Evolutionary conservation across 92 coral and sea anemone species (phyloP), one percentile per base, ranked within the genome.

Genomic region (Epizoanthus rinbou): DNA sequence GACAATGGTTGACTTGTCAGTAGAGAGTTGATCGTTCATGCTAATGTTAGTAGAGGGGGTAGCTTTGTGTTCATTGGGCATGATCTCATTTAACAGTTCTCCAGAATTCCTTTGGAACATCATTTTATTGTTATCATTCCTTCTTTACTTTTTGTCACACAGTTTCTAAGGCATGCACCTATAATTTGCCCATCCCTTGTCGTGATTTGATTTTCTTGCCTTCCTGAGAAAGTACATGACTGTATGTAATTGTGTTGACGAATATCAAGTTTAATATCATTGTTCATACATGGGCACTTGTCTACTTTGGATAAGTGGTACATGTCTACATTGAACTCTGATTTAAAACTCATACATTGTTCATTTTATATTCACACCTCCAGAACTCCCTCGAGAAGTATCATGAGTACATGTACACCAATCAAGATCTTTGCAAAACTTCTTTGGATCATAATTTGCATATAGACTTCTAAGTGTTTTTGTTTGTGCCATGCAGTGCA

Each of bases 171-270:
- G 67, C 41, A 16, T n/a, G n/a, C n/a, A n/a, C 66, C 79, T 64
- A 57, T 85, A 85, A 18, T 33, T 31, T 39, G 67, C 37, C 89
- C 89, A 85, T 28, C 74, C 87, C 57, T 85, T 80, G 24, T 4
- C 4, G 5, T n/a, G n/a, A n/a, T n/a, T 28, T 28, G 31, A 28
- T 28, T 28, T 28, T 28, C 31, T 28, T 28, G 31, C 31, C 2
- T 28, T 28, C 31, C 31, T 0, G 31, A 28, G 31, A 28, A 28
- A 28, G 31, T 28, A n/a, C n/a, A n/a, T n/a, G n/a, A n/a, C n/a
- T n/a, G n/a, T n/a, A n/a, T n/a, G n/a, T n/a, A n/a, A n/a, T n/a
- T n/a, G n/a, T n/a, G n/a, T n/a, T 64, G 7, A 13, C 31, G 69
- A 64, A 19, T 19, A 37, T 64, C 31, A 64, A 22, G 69, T 64